These are phyloP conservation scores for Sturmia bella DNA, from an alignment of 2,888 invertebrate species.

Conservation along the genomic window DNA sequence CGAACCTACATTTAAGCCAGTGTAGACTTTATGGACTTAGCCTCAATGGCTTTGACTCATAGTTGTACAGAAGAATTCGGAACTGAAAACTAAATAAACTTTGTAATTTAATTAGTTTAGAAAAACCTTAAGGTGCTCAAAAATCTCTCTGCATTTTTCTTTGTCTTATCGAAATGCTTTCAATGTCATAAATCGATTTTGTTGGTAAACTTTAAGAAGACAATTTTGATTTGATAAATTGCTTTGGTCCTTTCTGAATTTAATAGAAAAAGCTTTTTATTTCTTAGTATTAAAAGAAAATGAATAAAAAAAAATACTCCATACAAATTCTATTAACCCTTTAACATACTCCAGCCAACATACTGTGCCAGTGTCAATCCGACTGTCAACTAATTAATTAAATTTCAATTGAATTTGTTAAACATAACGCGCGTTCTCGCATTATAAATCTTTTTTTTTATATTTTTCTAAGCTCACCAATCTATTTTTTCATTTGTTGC, in stretches of 20 bases:
- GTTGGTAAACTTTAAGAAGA: no score
- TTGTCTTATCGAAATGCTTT: no score
- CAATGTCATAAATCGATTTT: no score
- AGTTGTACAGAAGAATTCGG: no score
- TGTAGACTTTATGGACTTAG: no score
- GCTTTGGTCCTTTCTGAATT: constrained; percentile 5
- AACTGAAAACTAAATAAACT: no score
- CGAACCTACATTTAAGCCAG: no score
- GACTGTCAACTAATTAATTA: constrained; percentile 81
- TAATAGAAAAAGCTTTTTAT: neutral
- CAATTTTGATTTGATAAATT: constrained; percentile 14
- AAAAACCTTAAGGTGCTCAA: no score
- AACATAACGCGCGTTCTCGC: constrained; percentile 35
- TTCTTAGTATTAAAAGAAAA: constrained; percentile 12
- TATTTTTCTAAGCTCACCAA: neutral
- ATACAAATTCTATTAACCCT: constrained; percentile 53
- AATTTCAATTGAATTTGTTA: constrained; percentile 81
- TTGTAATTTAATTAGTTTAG: no score
- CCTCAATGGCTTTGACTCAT: no score
- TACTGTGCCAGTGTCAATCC: constrained; percentile 75
- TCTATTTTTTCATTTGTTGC: constrained; percentile 8
- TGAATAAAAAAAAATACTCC: constrained; percentile 10
- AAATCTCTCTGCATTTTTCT: no score
- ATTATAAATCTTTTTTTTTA: neutral
- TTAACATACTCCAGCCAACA: constrained; percentile 45